Evolutionary conservation across 2,888 invertebrate species (phyloP).

Genomic region (Drosophila testacea): DNA sequence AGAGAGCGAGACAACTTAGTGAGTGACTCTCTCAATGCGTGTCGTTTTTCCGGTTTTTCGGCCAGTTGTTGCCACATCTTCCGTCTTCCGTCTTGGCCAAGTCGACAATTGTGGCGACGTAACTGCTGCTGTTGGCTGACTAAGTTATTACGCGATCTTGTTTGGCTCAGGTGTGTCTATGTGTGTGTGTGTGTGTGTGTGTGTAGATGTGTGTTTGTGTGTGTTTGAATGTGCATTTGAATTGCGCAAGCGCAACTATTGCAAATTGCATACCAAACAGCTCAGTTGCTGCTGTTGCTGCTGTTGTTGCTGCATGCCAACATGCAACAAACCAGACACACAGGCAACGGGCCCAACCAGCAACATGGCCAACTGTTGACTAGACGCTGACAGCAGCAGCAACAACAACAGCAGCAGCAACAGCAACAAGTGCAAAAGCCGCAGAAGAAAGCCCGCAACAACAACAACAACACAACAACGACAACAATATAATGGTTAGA

Average conservation of each 20-base stretch:
- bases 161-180: slow-evolving; percentile 46
- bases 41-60: slow-evolving; percentile 77
- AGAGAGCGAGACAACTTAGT: slow-evolving; percentile 3
- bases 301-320: slow-evolving; percentile 66
- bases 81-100: slow-evolving; percentile 66
- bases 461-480: slow-evolving; percentile 22
- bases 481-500: slow-evolving; percentile 31
- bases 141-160: slow-evolving; percentile 74
- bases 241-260: slow-evolving; percentile 80
- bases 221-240: slow-evolving; percentile 65
- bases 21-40: slow-evolving; percentile 54
- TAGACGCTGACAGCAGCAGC: slow-evolving; percentile 66
- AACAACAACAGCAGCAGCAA: slow-evolving; percentile 10
- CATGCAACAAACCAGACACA: slow-evolving; percentile 79
- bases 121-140: slow-evolving; percentile 66
- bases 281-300: slow-evolving; percentile 53
- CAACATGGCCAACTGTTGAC: slow-evolving; percentile 64
- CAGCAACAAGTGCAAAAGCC: slow-evolving; percentile 66
- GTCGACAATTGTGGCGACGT: slow-evolving; percentile 42
- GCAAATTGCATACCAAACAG: slow-evolving; percentile 76
- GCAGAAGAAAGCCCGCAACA: slow-evolving; percentile 66
- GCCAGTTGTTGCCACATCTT: slow-evolving; percentile 66
- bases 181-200: slow-evolving; percentile 24
- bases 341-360: slow-evolving; percentile 60
- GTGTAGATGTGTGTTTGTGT: slow-evolving; percentile 33